Base-by-base conservation (phyloP, 2,888 invertebrate genomes). In the Prenolepis imparis region DNA sequence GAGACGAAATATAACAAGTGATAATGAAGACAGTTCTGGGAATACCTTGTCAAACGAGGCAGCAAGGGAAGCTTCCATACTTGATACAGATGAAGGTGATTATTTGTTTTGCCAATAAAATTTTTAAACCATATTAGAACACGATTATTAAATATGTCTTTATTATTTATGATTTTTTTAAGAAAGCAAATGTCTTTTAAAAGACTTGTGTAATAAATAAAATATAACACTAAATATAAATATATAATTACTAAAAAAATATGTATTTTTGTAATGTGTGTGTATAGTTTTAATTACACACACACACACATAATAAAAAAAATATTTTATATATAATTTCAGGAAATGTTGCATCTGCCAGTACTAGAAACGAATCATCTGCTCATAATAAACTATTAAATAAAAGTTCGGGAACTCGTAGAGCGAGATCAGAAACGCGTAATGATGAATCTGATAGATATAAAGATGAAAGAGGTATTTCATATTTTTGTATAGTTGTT, bases 1-100 rank as follows among this genome's bases (percentile, higher is more conserved):
- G 55, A 91, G 91, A 83, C 90, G 86, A 68, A 82, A 73, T 61
- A 73, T 78, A 59, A 66, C n/a, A 15, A 86, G 80, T 41, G 91
- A 91, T 61, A 59, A 66, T 57, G 73, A 68, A 15, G 90, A 91
- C 18, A 86, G 82, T 80, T 75, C 73, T 24, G 21, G 36, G 0
- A 44, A 44, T n/a, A 55, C 15, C 12, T 44, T 39, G 9, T 73
- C 84, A 5, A 88, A 78, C 66, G 90, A 90, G 24, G 66, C 70
- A 48, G 32, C 73, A 39, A 66, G 18, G 24, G 82, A 86, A 63
- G 70, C 82, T 63, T 36, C 64, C 3, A 77, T 32, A 66, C 59
- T 61, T 59, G 63, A 70, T 28, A 21, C n/a, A 15, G 63, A 52
- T 5, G 82, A 80, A 84, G 89, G 87, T 89, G 83, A 68, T 36